Base-by-base conservation (phyloP, 2,888 invertebrate species). In the Bhutanitis thaidina region DNA sequence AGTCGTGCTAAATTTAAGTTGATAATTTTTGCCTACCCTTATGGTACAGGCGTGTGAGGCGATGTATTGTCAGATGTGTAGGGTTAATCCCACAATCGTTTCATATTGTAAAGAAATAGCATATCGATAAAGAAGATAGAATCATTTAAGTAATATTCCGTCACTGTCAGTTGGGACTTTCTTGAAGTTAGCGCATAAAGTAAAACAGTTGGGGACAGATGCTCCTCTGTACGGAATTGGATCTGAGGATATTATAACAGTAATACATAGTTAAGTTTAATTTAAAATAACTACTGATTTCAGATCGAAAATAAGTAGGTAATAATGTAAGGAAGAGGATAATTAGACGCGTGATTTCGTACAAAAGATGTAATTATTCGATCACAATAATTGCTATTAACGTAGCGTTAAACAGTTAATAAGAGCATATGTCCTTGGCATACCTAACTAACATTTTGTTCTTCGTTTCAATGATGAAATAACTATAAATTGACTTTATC, bases 371-470 rank as follows among this genome's bases (percentile, higher is more conserved):
- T 41, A 51, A 46, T 46, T 51, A 51, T 45, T 45, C 38, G 45
- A 35, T 45, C 50, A 40, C 29, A 50, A 40, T 50, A 49, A 49
- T 49, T 34, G 43, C 29, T 16, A 41, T 36, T 14, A 51, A 35
- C n/a, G 40, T 29, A 45, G 40, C 30, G 30, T 36, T 36, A 29
- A 44, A 29, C 12, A 41, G 29, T 35, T 40, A 51, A 39, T 20
- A 20, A 9, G 35, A 27, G 30, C 13, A 16, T 13, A 9, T 39
- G 45, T 29, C 51, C 51, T 45, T 45, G 51, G 27, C 9, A 44
- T 34, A 40, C 29, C 8, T 25, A 30, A 40, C 13, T 14, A 20
- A 25, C 20, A 43, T 38, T 44, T 20, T 40, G 43, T 38, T 25
- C 32, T 39, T 34, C 25, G 32, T 47, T 20, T 2, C 20, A 20